phyloP scores from a whole-genome alignment of 2,113 vertebrate genomes.

The Ariopsis seemanni region DNA sequence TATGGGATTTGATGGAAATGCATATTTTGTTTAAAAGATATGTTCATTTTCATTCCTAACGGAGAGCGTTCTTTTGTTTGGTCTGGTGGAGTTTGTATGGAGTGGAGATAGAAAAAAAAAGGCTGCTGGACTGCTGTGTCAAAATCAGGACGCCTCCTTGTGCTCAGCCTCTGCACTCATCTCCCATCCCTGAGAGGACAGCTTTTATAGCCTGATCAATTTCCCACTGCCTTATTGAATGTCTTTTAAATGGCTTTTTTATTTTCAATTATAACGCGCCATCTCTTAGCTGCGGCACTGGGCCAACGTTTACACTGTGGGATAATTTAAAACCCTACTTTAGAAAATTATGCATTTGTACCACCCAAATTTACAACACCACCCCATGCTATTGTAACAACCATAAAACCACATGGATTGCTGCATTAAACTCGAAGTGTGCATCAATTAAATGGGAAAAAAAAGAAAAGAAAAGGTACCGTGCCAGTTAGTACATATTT shows the following conservation, averaged over 20 bases:
- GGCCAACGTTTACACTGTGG: conserved; percentile 55
- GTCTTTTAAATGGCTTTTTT: conserved; percentile 74
- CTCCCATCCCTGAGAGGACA: conserved; percentile 29
- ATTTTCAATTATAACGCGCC: conserved; percentile 71
- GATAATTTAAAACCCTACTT: conserved; percentile 71
- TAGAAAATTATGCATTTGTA: conserved; percentile 72
- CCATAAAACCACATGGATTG: conserved; percentile 50
- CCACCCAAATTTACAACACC: conserved; percentile 40
- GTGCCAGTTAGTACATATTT: conserved; percentile 24
- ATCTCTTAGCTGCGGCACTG: conserved; percentile 58
- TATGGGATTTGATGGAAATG: background rate
- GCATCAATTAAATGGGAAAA: conserved; percentile 58
- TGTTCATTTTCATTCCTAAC: background rate
- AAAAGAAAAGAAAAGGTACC: background rate
- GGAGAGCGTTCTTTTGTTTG: background rate
- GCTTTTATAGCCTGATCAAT: conserved; percentile 75
- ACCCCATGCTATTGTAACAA: conserved; percentile 31
- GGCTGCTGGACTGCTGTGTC: conserved; percentile 44
- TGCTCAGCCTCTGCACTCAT: conserved; percentile 39
- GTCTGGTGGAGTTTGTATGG: background rate
- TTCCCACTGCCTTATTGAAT: conserved; percentile 73
- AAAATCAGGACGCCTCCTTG: conserved; percentile 31
- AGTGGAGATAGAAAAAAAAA: conserved; percentile 12
- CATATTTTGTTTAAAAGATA: background rate
- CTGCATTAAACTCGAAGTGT: conserved; percentile 42